These are phyloP conservation scores for Centruroides sculpturatus DNA, from an alignment of 1,140 invertebrate species.

Conservation along the genomic window DNA sequence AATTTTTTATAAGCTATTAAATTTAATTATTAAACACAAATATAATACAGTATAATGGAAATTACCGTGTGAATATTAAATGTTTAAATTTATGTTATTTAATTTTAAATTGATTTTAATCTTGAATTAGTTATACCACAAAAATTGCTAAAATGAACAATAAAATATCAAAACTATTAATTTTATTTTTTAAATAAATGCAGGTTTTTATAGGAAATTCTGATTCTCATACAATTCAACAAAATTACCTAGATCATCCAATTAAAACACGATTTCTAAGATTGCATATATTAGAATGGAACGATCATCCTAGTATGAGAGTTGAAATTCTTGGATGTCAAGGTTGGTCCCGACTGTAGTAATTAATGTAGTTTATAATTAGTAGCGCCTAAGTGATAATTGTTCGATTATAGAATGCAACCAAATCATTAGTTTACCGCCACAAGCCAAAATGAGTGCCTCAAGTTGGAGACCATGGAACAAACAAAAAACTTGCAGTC, in stretches of 20 bases:
- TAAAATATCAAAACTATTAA: too few relatives aligned
- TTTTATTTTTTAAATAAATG: constrained; percentile 3
- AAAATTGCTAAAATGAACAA: too few relatives aligned
- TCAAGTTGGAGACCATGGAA: constrained; percentile 31
- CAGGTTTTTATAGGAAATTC: constrained; percentile 38
- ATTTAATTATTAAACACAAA: too few relatives aligned
- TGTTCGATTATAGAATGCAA: constrained; percentile 35
- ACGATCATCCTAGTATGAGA: constrained; percentile 37
- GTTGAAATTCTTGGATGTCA: constrained; percentile 43
- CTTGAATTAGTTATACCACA: too few relatives aligned
- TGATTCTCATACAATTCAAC: constrained; percentile 35
- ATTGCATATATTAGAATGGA: constrained; percentile 38
- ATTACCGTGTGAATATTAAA: too few relatives aligned
- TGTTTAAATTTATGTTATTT: too few relatives aligned
- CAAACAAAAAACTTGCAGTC: constrained; percentile 35
- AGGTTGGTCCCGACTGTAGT: constrained; percentile 26
- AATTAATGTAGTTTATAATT: neutral
- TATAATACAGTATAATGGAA: too few relatives aligned
- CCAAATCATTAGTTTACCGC: constrained; percentile 36
- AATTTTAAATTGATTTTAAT: too few relatives aligned
- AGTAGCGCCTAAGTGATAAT: too few relatives aligned
- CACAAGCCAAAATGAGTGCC: constrained; percentile 36
- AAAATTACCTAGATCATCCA: constrained; percentile 35
- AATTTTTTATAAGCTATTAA: too few relatives aligned
- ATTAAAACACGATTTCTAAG: constrained; percentile 38